Evolutionary conservation across 2,888 invertebrate species (phyloP).

Genomic region (Hypselothyrea guttata): DNA sequence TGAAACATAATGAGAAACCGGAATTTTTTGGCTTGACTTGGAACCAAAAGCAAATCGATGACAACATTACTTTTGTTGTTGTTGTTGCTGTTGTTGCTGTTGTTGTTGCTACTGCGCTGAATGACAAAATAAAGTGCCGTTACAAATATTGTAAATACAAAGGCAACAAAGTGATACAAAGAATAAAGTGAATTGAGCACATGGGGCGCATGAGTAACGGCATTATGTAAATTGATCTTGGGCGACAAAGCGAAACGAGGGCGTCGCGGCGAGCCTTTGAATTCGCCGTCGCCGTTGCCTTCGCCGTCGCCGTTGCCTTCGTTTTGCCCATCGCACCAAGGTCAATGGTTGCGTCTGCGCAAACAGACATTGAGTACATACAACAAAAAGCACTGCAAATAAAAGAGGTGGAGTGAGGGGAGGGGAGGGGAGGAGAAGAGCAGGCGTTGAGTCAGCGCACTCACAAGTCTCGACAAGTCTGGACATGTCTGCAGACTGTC

Average conservation of each 20-base stretch:
- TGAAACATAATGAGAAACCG: conserved; percentile 66
- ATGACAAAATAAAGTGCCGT: conserved; percentile 65
- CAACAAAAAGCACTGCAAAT: conserved; percentile 15
- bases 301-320: no score
- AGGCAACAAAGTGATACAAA: conserved; percentile 43
- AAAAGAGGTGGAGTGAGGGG: conserved; percentile 19
- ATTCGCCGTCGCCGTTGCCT: conserved; percentile 14
- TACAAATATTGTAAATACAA: conserved; percentile 61
- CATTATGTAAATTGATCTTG: conserved; percentile 57
- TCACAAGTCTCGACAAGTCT: conserved; percentile 9
- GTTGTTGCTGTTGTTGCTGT: conserved; percentile 13
- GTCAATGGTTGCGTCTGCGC: conserved; percentile 70
- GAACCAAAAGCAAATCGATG: conserved; percentile 25
- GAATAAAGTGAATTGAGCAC: conserved; percentile 44
- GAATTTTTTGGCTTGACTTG: conserved; percentile 44
- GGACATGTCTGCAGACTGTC: conserved; percentile 13
- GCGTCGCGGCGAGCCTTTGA: conserved; percentile 56
- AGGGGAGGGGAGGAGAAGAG: background rate
- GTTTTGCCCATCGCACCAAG: conserved; percentile 57
- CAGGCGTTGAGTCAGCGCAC: conserved; percentile 39
- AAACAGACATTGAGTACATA: conserved; percentile 32
- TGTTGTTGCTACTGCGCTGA: conserved; percentile 29
- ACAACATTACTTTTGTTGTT: conserved; percentile 33
- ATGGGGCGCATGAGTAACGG: conserved; percentile 50
- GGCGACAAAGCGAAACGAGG: conserved; percentile 34